phyloP scores from a whole-genome alignment of 2,113 vertebrate genomes.

The Antidorcas marsupialis region DNA sequence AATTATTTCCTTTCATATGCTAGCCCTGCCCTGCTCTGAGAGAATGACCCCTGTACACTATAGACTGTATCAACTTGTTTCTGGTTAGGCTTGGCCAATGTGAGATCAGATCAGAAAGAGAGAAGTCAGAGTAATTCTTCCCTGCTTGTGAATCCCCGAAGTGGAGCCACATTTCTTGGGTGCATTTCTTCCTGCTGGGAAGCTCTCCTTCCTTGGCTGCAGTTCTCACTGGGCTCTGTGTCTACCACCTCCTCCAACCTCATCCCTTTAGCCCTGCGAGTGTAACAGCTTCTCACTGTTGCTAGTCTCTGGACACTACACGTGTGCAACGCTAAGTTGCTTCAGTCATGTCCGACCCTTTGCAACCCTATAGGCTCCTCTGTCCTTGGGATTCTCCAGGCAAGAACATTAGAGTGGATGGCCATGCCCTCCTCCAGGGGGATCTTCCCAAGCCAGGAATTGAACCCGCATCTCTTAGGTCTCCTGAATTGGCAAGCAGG shows the following conservation, averaged over 20 bases:
- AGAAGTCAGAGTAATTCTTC: not conserved
- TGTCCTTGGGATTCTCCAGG: not conserved
- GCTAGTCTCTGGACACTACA: not conserved
- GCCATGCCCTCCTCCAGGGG: not conserved
- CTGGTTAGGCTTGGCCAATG: not conserved
- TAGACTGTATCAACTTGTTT: not conserved
- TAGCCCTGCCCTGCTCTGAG: not conserved
- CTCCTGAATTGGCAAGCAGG: not conserved
- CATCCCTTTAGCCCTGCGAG: not conserved
- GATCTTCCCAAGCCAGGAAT: not conserved
- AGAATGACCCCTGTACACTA: not conserved
- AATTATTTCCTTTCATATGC: not conserved
- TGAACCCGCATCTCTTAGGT: not conserved
- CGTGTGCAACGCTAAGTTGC: not conserved
- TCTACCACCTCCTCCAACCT: not conserved
- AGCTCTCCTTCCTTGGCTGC: not conserved
- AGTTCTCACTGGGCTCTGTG: not conserved
- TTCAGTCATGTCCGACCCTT: not conserved
- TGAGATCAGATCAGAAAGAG: not conserved
- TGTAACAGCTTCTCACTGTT: not conserved
- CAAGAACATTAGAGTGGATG: not conserved
- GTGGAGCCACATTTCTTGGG: not conserved
- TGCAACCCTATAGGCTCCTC: not conserved
- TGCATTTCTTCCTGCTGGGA: not conserved
- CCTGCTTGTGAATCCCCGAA: not conserved